These are phyloP conservation scores for Trochalopteron elliotii DNA, from an alignment of 2,113 vertebrate species.

Conservation along the genomic window DNA sequence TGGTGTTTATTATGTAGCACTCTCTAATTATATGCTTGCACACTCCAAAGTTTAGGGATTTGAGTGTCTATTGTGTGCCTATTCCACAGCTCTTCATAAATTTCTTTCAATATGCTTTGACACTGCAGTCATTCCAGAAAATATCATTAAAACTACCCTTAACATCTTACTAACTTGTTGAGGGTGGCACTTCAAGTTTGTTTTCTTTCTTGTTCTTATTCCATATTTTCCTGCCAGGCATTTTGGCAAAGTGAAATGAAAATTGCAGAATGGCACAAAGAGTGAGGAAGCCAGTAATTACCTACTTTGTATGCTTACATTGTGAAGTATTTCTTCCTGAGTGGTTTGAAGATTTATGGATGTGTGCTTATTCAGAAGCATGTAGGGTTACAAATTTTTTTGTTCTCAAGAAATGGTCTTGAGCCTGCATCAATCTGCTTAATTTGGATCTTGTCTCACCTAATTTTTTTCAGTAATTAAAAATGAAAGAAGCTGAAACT, in stretches of 20 bases:
- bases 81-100: not conserved
- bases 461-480: not conserved
- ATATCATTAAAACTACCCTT: not conserved
- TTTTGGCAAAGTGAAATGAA: not conserved
- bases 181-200: not conserved
- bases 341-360: not conserved
- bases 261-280: not conserved
- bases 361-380: not conserved
- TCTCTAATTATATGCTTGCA: conserved; percentile 38
- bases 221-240: not conserved
- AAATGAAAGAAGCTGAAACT: not conserved
- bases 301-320: not conserved
- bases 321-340: not conserved
- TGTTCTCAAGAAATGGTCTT: not conserved
- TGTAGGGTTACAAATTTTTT: not conserved
- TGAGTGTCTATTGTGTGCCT: not conserved
- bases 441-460: not conserved
- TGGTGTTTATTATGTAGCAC: conserved; percentile 36
- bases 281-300: conserved; percentile 8
- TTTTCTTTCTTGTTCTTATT: not conserved
- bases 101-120: conserved; percentile 13
- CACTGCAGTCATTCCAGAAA: not conserved
- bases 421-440: not conserved
- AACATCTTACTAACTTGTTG: not conserved
- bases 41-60: conserved; percentile 6